Conservation (phyloP, 2,797 vertebrate genomes). For the Acanthiza pusilla region DNA sequence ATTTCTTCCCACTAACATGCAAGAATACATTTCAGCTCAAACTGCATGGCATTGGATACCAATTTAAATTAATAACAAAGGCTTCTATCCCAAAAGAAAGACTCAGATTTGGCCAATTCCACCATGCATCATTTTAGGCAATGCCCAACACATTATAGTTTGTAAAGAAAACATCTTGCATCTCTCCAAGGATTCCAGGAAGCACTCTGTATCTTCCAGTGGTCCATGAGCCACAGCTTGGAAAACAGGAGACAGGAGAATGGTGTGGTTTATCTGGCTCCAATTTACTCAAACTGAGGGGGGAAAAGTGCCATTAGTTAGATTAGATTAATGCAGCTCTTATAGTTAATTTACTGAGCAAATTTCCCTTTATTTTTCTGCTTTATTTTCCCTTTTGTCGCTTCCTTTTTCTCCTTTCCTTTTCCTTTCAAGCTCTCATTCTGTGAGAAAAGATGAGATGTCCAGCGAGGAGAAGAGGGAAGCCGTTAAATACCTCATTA, state of each 20-base stretch:
- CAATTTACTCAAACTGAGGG: neutral
- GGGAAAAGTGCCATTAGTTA: neutral
- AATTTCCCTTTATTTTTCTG: neutral
- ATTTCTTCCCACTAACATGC: neutral
- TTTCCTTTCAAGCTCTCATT: neutral
- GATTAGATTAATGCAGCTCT: neutral
- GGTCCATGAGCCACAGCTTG: neutral
- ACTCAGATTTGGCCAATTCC: neutral
- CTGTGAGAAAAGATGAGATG: slow-evolving; percentile 9
- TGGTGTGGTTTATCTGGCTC: neutral
- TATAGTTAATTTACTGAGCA: neutral
- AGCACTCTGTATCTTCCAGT: neutral
- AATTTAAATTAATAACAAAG: neutral
- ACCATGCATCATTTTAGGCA: rapidly evolving
- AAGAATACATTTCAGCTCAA: neutral
- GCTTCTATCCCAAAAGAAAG: neutral
- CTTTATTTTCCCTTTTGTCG: neutral
- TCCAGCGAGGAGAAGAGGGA: neutral
- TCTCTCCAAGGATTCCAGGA: neutral
- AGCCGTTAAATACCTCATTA: neutral
- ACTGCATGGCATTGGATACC: neutral
- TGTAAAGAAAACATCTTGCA: neutral
- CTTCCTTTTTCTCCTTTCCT: neutral
- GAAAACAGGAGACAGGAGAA: neutral
- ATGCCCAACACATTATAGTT: neutral